Base-by-base conservation (phyloP, 2,797 vertebrate species). In the Arctocebus calabarensis region DNA sequence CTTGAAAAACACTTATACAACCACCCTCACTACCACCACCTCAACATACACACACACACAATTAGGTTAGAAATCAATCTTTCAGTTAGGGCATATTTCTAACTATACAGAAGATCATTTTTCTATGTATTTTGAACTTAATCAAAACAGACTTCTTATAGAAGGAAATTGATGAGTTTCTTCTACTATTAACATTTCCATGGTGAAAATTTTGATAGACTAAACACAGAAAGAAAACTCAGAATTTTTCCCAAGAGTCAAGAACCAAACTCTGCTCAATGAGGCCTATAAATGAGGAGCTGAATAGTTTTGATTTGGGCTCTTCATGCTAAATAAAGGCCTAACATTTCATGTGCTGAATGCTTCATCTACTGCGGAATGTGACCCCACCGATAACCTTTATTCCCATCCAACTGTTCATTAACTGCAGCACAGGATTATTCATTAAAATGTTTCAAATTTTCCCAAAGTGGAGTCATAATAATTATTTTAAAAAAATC, bases 61-160 rank as follows among this genome's bases (percentile, higher is more conserved):
- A 52, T 74, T 94, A 84, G 37, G 52, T 84, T 92, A 94, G 68
- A 96, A 97, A 92, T 92, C 75, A 68, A 84, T 94, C 88, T 90
- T 91, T 95, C 79, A 92, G 84, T 93, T 83, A 73, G 73, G 86
- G 61, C 23, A 84, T 59, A 89, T 92, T 96, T 95, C 94, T 92
- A 94, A 84, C 77, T 94, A 77, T 55, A 94, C 52, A 94, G 82
- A 94, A 95, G 88, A 97, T 97, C 79, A 73, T 84, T 94, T 97
- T 97, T 96, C 96, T 94, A 73, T 10, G 40, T 82, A 94, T 81
- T 94, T 61, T 82, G 88, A 94, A 97, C 90, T 91, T 97, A 97
- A 96, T 95, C 95, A 97, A 95, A 97, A 97, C 97, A 97, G 94
- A 96, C 43, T 94, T 92, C 88, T 82, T 86, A 90, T 23, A 95